Evolutionary conservation across 2,888 invertebrate genomes (phyloP).

Genomic region (Epiperipatus broadwayi): DNA sequence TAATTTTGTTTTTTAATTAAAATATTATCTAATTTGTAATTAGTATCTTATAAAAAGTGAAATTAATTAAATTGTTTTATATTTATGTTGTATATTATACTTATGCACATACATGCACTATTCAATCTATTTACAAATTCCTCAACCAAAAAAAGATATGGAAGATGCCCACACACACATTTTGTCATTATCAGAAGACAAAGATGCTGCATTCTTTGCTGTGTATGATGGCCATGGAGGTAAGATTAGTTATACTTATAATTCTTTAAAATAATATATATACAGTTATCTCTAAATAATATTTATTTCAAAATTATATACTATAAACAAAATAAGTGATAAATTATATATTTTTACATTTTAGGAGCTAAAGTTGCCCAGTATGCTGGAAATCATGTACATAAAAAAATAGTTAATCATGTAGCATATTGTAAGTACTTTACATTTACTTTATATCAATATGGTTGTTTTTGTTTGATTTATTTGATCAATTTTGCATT

Average conservation of each 20-base stretch:
- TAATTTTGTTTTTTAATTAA: too few species aligned
- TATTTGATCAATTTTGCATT: too few species aligned
- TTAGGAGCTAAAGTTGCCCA: conserved; percentile 71
- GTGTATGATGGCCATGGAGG: conserved; percentile 93
- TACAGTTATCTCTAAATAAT: background rate
- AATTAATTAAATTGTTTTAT: too few species aligned
- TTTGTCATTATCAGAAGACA: conserved; percentile 63
- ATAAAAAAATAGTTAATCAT: conserved; percentile 66
- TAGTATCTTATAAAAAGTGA: conserved; percentile 12
- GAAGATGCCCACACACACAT: conserved; percentile 97
- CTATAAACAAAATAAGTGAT: background rate
- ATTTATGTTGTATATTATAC: too few species aligned
- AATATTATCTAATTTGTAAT: too few species aligned
- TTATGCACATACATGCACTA: too few species aligned
- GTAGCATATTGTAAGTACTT: conserved; percentile 44
- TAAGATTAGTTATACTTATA: too few species aligned
- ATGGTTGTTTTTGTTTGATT: background rate
- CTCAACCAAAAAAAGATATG: too few species aligned
- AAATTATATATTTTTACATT: conserved; percentile 21
- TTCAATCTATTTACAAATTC: too few species aligned
- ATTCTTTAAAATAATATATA: background rate
- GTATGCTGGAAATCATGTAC: conserved; percentile 82
- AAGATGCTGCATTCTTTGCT: conserved; percentile 77
- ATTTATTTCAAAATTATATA: too few species aligned
- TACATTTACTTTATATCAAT: background rate